A percentile compares a stretch with the other conserved stretches of the same genome.
Evolutionary conservation across 2,797 vertebrate genomes (phyloP).

Genomic region (Tragopan temminckii): DNA sequence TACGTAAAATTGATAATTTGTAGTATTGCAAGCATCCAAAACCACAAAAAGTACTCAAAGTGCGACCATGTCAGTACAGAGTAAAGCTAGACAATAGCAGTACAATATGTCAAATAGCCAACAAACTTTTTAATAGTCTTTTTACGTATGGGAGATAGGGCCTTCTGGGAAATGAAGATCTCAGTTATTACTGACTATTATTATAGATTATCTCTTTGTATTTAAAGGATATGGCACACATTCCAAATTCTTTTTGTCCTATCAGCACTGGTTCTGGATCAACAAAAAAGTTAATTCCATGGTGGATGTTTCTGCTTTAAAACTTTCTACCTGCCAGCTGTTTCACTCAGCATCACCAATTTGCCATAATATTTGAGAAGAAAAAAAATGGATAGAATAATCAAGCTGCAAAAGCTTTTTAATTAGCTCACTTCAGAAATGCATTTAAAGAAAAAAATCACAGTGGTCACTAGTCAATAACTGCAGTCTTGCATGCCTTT

Average conservation of each 20-base stretch:
- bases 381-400: neutral
- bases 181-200: neutral
- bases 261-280: neutral
- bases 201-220: neutral
- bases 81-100: neutral
- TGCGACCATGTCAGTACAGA: neutral
- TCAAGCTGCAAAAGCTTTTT: neutral
- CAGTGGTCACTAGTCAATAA: neutral
- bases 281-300: neutral
- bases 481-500: neutral
- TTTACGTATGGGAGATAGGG: neutral
- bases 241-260: neutral
- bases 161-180: neutral
- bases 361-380: neutral
- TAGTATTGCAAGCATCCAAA: neutral
- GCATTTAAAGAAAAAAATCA: rapidly evolving
- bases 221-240: neutral
- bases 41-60: neutral
- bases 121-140: neutral
- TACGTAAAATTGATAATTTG: neutral
- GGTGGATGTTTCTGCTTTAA: neutral
- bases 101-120: neutral
- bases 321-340: neutral
- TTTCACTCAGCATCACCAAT: neutral
- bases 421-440: neutral